Evolutionary conservation across 2,888 invertebrate species (phyloP).

Genomic region (Agriopis aurantiaria): DNA sequence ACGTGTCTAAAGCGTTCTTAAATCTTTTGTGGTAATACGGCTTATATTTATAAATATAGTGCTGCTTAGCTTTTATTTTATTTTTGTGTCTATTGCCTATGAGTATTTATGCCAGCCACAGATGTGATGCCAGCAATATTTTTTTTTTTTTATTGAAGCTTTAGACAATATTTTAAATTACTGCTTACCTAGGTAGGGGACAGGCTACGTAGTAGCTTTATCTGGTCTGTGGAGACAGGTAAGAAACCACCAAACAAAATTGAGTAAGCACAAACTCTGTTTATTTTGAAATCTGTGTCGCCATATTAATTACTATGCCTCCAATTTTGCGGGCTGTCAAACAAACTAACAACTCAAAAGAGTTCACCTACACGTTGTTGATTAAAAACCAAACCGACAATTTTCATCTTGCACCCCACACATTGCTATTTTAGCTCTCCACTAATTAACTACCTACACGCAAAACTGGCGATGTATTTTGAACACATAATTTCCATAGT

Average conservation of each 20-base stretch:
- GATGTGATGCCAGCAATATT: too few species aligned
- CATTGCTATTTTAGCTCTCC: constrained; percentile 27
- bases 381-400: constrained; percentile 43
- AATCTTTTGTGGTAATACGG: too few species aligned
- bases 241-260: neutral
- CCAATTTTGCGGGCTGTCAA: constrained; percentile 75
- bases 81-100: too few species aligned
- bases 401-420: constrained; percentile 9
- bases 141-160: too few species aligned
- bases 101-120: too few species aligned
- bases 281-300: constrained; percentile 34
- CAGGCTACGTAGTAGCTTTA: too few species aligned
- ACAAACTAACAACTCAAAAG: constrained; percentile 67
- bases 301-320: constrained; percentile 73
- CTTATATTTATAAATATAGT: too few species aligned
- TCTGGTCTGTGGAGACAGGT: neutral
- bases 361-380: constrained; percentile 54
- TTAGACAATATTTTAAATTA: too few species aligned
- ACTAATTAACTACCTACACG: constrained; percentile 36
- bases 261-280: neutral
- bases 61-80: too few species aligned
- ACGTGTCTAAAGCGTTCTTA: too few species aligned
- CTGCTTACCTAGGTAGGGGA: too few species aligned
- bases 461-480: constrained; percentile 21
- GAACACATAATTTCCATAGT: neutral